Evolutionary conservation across 2,888 invertebrate genomes (phyloP), one percentile per base, ranked within the genome.

Genomic region (Amaurobius ferox): DNA sequence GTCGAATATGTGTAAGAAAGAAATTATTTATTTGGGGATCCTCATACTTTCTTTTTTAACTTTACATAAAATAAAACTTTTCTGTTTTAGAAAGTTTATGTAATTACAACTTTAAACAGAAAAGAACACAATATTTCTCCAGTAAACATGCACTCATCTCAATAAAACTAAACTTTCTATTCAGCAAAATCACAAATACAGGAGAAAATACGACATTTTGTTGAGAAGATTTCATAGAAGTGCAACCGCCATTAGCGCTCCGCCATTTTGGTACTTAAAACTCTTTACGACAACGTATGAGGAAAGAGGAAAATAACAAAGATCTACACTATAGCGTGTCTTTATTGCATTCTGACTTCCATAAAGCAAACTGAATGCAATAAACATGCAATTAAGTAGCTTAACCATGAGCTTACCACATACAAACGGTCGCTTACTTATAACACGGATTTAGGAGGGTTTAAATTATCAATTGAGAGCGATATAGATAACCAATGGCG

Each of bases 311-410:
- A 80, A 73, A 77, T 44, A 68, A 83, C 39, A 13, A 35, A 77
- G 67, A 78, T 66, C 30, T 76, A 28, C 48, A 64, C 48, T 67
- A 67, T 23, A 19, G 40, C 64, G 62, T 62, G 64, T 62, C 76
- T 85, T 85, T 85, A 85, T 78, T 78, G 67, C 78, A 78, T 44
- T 73, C 73, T 64, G 80, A 66, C 80, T 79, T 44, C 78, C 80
- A 87, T 80, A 87, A 87, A 87, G 72, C 77, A 73, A 87, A 87
- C 79, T 87, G 81, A 87, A 80, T 80, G 77, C 73, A 87, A 87
- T 87, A 87, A 87, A 87, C 87, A 81, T 76, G 87, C 87, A 87
- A 87, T 87, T 79, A 87, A 87, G 81, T 78, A 78, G 78, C 81
- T 78, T 87, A 79, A 76, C 79, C 73, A 78, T 68, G 61, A 67